phyloP scores from a whole-genome alignment of 2,113 vertebrate genomes.

The Henicopernis longicauda region DNA sequence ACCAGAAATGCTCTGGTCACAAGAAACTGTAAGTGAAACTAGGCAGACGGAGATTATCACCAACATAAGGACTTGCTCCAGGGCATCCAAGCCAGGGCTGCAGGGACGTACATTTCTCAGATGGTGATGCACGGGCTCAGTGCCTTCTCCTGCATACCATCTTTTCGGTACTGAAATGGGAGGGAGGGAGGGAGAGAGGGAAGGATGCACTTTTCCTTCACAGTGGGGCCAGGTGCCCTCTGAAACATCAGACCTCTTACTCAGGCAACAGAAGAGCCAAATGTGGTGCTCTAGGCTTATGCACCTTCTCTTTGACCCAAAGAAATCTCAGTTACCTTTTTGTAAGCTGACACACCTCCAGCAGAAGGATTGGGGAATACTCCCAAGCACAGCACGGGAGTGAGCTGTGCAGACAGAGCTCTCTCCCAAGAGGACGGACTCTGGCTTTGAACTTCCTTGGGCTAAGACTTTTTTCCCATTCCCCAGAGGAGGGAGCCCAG shows the following conservation, averaged over 20 bases:
- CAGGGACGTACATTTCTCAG: background rate
- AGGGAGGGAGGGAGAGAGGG: background rate
- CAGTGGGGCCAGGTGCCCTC: background rate
- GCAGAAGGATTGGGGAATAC: background rate
- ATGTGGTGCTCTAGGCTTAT: background rate
- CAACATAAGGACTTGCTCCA: fast-evolving
- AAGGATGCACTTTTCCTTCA: background rate
- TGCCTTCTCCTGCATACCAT: background rate
- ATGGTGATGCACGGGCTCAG: background rate
- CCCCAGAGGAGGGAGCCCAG: background rate
- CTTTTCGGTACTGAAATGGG: background rate
- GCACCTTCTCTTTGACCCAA: background rate
- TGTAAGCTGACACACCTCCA: background rate
- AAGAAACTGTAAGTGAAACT: background rate
- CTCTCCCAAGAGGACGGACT: background rate
- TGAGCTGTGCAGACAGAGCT: background rate
- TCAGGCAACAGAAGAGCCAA: background rate
- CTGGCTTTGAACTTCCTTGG: background rate
- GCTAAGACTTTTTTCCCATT: background rate
- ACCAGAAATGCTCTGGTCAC: background rate
- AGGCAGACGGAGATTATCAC: background rate
- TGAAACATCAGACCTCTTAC: background rate
- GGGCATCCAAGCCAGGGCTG: background rate
- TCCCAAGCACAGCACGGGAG: background rate
- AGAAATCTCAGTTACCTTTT: background rate